phyloP scores from a whole-genome alignment of 2,888 invertebrate species.

The Eulithis prunata region DNA sequence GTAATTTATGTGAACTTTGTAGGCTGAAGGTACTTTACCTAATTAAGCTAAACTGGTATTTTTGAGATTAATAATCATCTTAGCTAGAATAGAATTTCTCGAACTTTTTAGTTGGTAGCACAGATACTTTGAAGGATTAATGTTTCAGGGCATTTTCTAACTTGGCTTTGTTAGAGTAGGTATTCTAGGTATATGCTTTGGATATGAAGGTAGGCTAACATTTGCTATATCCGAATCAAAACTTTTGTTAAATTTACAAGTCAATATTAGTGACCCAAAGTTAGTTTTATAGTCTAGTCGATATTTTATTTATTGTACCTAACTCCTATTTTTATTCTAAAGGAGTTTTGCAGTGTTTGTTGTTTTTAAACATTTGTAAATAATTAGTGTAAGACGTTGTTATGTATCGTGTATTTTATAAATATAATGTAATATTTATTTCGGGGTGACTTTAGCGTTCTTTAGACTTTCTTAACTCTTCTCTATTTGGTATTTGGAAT shows the following conservation, averaged over 20 bases:
- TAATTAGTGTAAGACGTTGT: conserved; percentile 43
- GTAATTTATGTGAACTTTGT: conserved; percentile 13
- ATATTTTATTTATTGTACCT: conserved; percentile 25
- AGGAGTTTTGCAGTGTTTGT: conserved; percentile 26
- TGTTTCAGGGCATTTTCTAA: conserved; percentile 7
- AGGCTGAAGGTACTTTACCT: background rate
- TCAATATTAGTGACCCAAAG: conserved; percentile 10
- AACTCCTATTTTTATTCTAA: conserved; percentile 14
- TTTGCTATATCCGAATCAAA: conserved; percentile 28
- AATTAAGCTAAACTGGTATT: conserved; percentile 15
- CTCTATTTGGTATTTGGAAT: conserved; percentile 34
- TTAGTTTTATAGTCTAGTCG: conserved; percentile 38
- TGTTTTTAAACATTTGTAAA: conserved; percentile 38
- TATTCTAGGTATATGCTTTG: conserved; percentile 3
- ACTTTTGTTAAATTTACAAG: conserved; percentile 6
- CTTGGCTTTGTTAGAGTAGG: conserved; percentile 23
- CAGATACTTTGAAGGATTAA: conserved; percentile 1
- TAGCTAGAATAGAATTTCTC: conserved; percentile 20
- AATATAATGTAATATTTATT: conserved; percentile 31
- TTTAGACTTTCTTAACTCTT: conserved; percentile 34
- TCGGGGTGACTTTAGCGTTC: conserved; percentile 38
- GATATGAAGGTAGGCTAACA: conserved; percentile 14
- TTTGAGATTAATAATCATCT: conserved; percentile 18
- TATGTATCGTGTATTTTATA: conserved; percentile 41
- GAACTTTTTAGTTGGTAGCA: conserved; percentile 8